These are phyloP conservation scores for Hirundo rustica DNA, from an alignment of 2,797 vertebrate species.

Conservation along the genomic window DNA sequence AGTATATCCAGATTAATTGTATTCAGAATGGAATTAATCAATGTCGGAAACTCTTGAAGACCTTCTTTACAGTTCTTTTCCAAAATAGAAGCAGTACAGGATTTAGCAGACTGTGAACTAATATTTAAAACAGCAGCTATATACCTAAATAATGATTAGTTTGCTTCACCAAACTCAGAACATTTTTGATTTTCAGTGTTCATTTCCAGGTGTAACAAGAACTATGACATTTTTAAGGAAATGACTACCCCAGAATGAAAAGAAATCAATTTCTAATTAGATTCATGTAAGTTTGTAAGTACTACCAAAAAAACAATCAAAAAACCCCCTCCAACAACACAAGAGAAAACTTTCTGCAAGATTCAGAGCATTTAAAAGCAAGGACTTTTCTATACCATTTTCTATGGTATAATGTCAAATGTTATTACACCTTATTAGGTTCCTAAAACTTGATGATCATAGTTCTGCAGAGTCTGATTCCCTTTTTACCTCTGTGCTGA, in stretches of 20 bases:
- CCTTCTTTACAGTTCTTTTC: background rate
- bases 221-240: background rate
- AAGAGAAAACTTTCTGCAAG: conserved; percentile 5
- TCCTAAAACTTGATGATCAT: conserved; percentile 37
- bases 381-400: background rate
- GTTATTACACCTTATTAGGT: conserved; percentile 1
- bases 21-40: conserved; percentile 25
- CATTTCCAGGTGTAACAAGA: background rate
- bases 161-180: background rate
- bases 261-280: background rate
- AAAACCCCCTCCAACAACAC: background rate
- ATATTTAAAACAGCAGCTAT: background rate
- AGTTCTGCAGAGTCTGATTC: conserved; percentile 9
- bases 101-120: background rate
- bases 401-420: background rate
- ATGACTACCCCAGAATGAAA: background rate
- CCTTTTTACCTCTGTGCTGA: background rate
- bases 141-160: background rate
- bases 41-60: background rate
- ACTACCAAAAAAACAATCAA: background rate
- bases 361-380: conserved; percentile 24
- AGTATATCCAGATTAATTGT: background rate
- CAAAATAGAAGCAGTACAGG: background rate
- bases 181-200: background rate
- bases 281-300: background rate